Conservation (phyloP, 2,797 vertebrate species). For the Gephyroberyx darwinii region DNA sequence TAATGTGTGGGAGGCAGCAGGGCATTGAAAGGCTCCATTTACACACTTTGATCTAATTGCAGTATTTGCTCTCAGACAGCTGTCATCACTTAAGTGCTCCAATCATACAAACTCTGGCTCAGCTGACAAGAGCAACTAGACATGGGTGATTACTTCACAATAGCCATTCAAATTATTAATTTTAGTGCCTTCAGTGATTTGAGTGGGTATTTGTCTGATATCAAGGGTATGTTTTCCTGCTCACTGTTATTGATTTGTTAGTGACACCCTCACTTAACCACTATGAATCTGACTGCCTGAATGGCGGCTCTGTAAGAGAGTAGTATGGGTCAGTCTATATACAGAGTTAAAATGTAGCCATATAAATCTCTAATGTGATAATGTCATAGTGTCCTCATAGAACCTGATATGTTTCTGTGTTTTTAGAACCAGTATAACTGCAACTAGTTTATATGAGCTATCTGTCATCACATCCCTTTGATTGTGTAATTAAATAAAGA, state of each 20-base stretch:
- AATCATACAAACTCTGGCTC: conserved; percentile 74
- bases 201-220: conserved; percentile 66
- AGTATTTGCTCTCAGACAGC: conserved; percentile 72
- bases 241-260: conserved; percentile 68
- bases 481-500: conserved; percentile 1
- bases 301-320: conserved; percentile 45
- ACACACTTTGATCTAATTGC: conserved; percentile 81
- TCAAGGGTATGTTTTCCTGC: conserved; percentile 36
- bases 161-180: conserved; percentile 75
- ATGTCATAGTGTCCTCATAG: conserved; percentile 29
- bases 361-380: conserved; percentile 22
- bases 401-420: conserved; percentile 10
- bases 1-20: conserved; percentile 74
- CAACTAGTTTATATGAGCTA: conserved; percentile 4
- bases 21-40: conserved; percentile 81
- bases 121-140: conserved; percentile 70
- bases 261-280: conserved; percentile 59
- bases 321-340: conserved; percentile 25
- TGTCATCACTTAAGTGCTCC: conserved; percentile 75
- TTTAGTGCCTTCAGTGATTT: conserved; percentile 63
- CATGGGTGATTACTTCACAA: conserved; percentile 76
- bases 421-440: conserved; percentile 9
- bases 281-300: conserved; percentile 44
- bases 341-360: conserved; percentile 22
- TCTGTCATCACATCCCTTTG: conserved; percentile 17